These are phyloP conservation scores for Altica lythri DNA, from an alignment of 2,888 invertebrate genomes.

Conservation along the genomic window DNA sequence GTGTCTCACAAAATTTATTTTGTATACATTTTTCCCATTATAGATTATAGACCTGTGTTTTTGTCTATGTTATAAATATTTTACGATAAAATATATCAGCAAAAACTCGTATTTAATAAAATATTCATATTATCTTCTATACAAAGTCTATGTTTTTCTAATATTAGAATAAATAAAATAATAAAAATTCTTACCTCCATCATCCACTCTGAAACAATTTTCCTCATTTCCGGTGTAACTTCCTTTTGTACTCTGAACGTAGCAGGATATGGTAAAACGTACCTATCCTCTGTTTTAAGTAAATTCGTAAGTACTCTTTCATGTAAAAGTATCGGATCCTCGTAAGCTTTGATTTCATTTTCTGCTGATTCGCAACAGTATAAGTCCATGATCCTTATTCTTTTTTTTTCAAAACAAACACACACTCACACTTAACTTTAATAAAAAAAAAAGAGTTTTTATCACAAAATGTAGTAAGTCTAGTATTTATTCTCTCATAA, in stretches of 20 bases:
- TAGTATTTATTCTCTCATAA: constrained; percentile 30
- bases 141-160: no score
- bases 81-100: no score
- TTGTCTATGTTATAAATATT: no score
- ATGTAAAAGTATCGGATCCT: constrained; percentile 76
- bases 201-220: constrained; percentile 96
- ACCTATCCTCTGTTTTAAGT: constrained; percentile 83
- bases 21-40: no score
- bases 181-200: constrained; percentile 91
- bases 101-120: no score
- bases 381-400: constrained; percentile 49
- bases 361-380: constrained; percentile 53
- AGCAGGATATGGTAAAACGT: constrained; percentile 69
- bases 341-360: constrained; percentile 53
- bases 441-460: constrained; percentile 30
- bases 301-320: constrained; percentile 81
- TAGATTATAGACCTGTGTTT: no score
- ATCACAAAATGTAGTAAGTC: constrained; percentile 29
- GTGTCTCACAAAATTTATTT: no score
- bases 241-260: constrained; percentile 85
- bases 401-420: constrained; percentile 20
- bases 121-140: no score
- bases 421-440: constrained; percentile 33
- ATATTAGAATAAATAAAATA: no score
- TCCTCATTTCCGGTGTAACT: constrained; percentile 88